Conservation (phyloP, 2,113 vertebrate species). For the Theristicus caerulescens region DNA sequence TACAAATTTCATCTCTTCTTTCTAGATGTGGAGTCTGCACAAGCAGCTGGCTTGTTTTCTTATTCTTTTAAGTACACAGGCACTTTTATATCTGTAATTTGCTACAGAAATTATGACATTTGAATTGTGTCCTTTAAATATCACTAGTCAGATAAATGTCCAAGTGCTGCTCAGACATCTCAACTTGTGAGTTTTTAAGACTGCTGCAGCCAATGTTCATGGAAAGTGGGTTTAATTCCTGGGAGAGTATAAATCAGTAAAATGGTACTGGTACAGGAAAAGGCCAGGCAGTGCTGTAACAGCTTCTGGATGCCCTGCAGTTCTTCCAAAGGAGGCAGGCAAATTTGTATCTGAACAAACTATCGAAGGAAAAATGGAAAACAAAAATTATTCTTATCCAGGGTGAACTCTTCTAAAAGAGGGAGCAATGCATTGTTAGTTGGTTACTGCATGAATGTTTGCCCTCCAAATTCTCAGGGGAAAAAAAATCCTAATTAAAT, state of each 20-base stretch:
- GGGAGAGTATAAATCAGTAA: background rate
- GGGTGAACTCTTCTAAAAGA: background rate
- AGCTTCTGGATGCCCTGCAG: background rate
- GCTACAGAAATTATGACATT: background rate
- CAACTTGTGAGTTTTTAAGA: background rate
- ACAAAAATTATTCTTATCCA: background rate
- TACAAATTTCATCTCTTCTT: background rate
- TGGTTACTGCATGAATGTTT: background rate
- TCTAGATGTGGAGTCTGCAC: background rate
- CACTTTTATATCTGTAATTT: background rate
- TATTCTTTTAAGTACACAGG: background rate
- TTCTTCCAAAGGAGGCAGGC: background rate
- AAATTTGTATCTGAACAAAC: background rate
- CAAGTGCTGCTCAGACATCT: background rate
- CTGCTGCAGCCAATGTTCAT: background rate
- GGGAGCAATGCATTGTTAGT: background rate
- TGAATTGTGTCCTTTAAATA: background rate
- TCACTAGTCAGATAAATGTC: background rate
- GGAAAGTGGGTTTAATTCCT: background rate
- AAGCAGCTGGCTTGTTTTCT: background rate
- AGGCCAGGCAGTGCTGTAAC: background rate
- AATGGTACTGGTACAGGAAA: background rate
- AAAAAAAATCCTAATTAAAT: background rate
- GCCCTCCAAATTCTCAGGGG: background rate
- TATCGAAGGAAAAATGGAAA: background rate